phyloP scores from a whole-genome alignment of 1,140 invertebrate genomes.

The Drosophila nebulosa region DNA sequence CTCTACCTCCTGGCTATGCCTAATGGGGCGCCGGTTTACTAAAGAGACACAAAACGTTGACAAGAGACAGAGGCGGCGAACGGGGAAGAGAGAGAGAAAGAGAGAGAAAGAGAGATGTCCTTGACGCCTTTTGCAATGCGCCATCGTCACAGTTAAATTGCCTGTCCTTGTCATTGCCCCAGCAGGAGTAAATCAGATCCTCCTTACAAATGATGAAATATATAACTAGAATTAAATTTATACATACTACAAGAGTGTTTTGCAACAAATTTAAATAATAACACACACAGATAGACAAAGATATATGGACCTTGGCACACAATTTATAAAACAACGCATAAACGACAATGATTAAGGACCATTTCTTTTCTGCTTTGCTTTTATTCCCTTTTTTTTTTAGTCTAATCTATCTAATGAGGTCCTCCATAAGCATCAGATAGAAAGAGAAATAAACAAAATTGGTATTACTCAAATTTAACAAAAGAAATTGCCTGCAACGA shows the following conservation, averaged over 20 bases:
- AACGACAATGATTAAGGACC: neutral
- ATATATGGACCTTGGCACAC: neutral
- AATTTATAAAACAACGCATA: neutral
- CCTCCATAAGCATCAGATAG: neutral
- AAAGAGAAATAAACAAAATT: neutral
- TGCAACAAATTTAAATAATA: constrained; percentile 13
- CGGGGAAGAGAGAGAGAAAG: neutral
- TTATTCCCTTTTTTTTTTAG: neutral
- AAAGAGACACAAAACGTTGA: neutral
- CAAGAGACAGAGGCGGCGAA: neutral
- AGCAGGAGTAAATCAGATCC: constrained; percentile 62
- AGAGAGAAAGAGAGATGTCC: constrained; percentile 31
- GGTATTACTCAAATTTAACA: neutral
- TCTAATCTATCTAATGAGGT: neutral
- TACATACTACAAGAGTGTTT: constrained; percentile 4
- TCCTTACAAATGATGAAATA: constrained; percentile 43
- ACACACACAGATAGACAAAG: neutral
- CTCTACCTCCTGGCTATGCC: constrained; percentile 8
- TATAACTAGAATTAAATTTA: constrained; percentile 11
- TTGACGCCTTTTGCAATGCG: constrained; percentile 42
- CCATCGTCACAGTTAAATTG: constrained; percentile 62
- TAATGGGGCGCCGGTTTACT: constrained; percentile 31
- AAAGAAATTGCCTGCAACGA: too few species aligned
- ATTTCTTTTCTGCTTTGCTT: neutral
- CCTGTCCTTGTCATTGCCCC: constrained; percentile 61